Percentiles rank a stretch among this genome's conserved stretches.
Evolutionary conservation across 92 coral and sea anemone species (phyloP).

Genomic region (Isaurus tuberculatus): DNA sequence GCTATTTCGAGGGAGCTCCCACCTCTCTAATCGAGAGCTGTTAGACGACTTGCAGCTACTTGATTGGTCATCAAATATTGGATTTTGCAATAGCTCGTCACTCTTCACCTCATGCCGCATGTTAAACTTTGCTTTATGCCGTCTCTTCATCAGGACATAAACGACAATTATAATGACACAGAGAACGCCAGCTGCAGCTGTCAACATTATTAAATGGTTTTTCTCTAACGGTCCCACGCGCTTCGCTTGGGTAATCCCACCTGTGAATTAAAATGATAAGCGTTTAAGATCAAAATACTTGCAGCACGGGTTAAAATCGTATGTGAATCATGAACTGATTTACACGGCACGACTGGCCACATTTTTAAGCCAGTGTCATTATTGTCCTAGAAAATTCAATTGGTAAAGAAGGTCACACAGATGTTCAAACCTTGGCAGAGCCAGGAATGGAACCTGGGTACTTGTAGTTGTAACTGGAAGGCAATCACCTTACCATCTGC

Average conservation of each 20-base stretch:
- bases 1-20: conserved; percentile 82
- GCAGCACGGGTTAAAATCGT: no score
- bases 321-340: no score
- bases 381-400: no score
- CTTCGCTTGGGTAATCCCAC: neutral
- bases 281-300: neutral
- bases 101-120: conserved; percentile 53
- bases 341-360: no score
- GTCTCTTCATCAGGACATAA: conserved; percentile 31
- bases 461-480: no score
- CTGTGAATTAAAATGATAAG: neutral
- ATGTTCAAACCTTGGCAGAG: no score
- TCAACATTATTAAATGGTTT: conserved; percentile 13
- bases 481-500: no score
- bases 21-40: conserved; percentile 69
- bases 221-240: conserved; percentile 1
- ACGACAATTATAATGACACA: conserved; percentile 30
- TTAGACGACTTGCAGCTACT: conserved; percentile 42
- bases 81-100: conserved; percentile 78
- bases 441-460: no score
- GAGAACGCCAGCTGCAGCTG: neutral
- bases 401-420: no score
- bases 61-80: conserved; percentile 69
- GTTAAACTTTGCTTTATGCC: conserved; percentile 48
- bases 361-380: no score